Evolutionary conservation across 2,113 vertebrate species (phyloP).

Genomic region (Corythoichthys intestinalis): DNA sequence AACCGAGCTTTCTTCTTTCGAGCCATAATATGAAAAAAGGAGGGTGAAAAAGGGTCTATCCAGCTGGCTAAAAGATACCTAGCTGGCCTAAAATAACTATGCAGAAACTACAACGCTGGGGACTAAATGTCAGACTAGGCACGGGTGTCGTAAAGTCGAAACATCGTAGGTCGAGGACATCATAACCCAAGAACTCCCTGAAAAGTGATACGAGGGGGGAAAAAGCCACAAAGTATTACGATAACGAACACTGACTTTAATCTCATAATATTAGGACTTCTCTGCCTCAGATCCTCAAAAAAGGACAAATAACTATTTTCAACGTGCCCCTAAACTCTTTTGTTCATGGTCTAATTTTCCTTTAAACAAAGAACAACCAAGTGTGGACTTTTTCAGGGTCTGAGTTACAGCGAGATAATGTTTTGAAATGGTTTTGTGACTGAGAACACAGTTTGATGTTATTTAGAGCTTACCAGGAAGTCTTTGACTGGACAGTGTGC

Average conservation of each 20-base stretch:
- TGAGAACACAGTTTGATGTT: conserved; percentile 6
- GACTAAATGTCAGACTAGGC: no score
- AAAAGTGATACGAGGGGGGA: background rate
- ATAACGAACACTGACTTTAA: background rate
- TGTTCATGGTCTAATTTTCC: background rate
- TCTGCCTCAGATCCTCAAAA: no score
- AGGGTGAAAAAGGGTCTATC: no score
- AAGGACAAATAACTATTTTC: background rate
- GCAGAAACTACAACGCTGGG: no score
- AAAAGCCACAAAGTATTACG: background rate
- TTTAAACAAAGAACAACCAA: background rate
- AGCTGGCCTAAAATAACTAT: no score
- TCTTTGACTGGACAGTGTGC: background rate
- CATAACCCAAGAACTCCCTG: no score
- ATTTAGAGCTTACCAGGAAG: background rate
- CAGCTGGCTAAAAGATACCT: no score
- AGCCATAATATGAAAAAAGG: no score
- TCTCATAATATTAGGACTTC: background rate
- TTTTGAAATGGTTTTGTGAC: background rate
- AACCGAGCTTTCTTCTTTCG: no score
- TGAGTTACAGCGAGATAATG: background rate
- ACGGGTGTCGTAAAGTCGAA: no score
- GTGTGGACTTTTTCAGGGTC: background rate
- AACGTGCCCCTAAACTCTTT: background rate
- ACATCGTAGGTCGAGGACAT: no score